These are phyloP conservation scores for Atta texana DNA, from an alignment of 1,140 invertebrate genomes.

Conservation along the genomic window DNA sequence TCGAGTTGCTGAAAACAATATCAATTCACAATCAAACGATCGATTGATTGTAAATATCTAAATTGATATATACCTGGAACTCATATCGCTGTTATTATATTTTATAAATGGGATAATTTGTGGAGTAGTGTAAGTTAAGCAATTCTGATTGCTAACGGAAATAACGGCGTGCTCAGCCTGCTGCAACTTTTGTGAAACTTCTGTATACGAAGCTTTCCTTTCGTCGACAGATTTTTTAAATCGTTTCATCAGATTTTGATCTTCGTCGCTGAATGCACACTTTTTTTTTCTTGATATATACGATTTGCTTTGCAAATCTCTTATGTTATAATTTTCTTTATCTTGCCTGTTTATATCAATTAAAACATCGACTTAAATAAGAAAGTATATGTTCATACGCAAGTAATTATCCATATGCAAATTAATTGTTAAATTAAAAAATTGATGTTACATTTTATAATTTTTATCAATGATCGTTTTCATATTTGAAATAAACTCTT, in stretches of 20 bases:
- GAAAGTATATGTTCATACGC: background rate
- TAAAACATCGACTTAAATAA: background rate
- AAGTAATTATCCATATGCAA: background rate
- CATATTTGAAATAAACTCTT: constrained; percentile 61
- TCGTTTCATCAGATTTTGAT: constrained; percentile 65
- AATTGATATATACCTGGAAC: constrained; percentile 23
- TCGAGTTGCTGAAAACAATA: constrained; percentile 28
- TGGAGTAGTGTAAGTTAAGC: background rate
- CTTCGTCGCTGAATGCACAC: constrained; percentile 49
- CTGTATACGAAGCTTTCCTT: background rate
- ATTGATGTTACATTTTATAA: constrained; percentile 34
- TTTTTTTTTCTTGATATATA: constrained; percentile 31
- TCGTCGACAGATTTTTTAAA: constrained; percentile 60
- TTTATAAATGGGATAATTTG: background rate
- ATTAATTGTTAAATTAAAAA: background rate
- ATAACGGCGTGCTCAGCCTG: background rate
- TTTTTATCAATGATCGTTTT: constrained; percentile 55
- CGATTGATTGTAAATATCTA: background rate
- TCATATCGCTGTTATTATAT: background rate
- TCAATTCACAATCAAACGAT: background rate
- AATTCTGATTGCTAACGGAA: background rate
- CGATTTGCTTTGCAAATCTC: background rate
- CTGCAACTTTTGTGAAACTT: background rate
- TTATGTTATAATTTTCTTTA: constrained; percentile 41
- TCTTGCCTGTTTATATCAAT: constrained; percentile 19